Evolutionary conservation across 2,113 vertebrate species (phyloP).

Genomic region (Dicrurus megarhynchus): DNA sequence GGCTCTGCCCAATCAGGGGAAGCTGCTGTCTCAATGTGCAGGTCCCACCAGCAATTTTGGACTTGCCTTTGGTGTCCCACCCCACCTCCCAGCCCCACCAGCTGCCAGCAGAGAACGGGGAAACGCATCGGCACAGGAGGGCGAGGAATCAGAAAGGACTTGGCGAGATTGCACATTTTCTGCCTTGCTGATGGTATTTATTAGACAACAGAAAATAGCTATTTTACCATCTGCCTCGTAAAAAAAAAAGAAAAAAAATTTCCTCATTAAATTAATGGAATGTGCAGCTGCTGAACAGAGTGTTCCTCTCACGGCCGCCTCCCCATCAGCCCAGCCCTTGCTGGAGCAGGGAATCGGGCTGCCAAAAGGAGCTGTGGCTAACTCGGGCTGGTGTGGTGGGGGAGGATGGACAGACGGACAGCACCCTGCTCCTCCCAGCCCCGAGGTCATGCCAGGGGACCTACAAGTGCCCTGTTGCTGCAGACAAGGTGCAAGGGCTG

Average conservation of each 20-base stretch:
- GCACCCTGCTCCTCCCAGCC: not conserved
- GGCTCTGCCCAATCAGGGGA: constrained; percentile 25
- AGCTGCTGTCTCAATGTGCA: not conserved
- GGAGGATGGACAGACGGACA: not conserved
- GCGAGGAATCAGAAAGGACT: constrained; percentile 41
- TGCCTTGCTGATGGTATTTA: constrained; percentile 69
- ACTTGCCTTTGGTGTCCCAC: constrained; percentile 13
- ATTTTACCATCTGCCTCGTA: constrained; percentile 67
- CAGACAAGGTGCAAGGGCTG: not conserved
- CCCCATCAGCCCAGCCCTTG: not conserved
- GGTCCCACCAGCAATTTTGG: constrained; percentile 3
- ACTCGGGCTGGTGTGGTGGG: fast-evolving
- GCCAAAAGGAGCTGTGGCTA: not conserved
- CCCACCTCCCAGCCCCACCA: not conserved
- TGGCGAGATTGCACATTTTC: constrained; percentile 62
- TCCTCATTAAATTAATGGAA: constrained; percentile 68
- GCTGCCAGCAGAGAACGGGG: not conserved
- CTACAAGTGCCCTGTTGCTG: fast-evolving
- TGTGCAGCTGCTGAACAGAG: constrained; percentile 67
- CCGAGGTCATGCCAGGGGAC: not conserved
- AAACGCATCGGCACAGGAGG: not conserved
- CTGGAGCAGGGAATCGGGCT: not conserved
- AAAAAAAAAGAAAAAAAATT: not conserved
- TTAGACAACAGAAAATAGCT: constrained; percentile 71
- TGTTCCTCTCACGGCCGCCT: constrained; percentile 23